phyloP scores from a whole-genome alignment of 2,888 invertebrate genomes.

The Cataglyphis albicans region DNA sequence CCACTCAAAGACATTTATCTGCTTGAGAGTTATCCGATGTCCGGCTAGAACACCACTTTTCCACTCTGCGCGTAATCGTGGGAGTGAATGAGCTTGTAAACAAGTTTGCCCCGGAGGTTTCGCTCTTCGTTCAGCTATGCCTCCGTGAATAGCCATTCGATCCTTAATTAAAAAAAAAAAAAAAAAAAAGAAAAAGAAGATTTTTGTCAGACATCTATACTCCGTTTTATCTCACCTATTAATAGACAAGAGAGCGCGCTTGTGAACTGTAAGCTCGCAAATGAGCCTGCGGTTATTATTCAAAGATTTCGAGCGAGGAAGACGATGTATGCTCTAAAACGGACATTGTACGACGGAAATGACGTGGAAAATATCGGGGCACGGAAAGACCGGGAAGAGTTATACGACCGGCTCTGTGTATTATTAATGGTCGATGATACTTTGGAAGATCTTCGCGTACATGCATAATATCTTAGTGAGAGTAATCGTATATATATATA shows the following conservation, averaged over 20 bases:
- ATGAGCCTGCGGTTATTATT: slow-evolving; percentile 4
- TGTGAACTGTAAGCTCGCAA: background rate
- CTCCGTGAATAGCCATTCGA: slow-evolving; percentile 1
- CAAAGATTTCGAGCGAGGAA: slow-evolving; percentile 13
- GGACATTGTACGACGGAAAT: slow-evolving; percentile 34
- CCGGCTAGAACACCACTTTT: slow-evolving; percentile 40
- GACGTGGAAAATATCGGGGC: slow-evolving; percentile 37
- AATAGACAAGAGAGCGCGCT: slow-evolving; percentile 8
- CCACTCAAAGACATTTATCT: slow-evolving; percentile 50
- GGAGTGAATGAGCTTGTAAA: slow-evolving; percentile 50
- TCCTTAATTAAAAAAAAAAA: background rate
- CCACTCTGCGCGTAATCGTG: slow-evolving; percentile 44
- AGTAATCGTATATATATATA: background rate
- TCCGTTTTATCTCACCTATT: background rate
- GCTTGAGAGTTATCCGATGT: slow-evolving; percentile 33
- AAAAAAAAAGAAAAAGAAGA: background rate
- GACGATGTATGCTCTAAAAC: slow-evolving; percentile 29
- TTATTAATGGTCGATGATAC: slow-evolving; percentile 45
- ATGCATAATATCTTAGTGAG: background rate
- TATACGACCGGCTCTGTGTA: slow-evolving; percentile 18
- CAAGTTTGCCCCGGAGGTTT: slow-evolving; percentile 46
- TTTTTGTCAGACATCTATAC: slow-evolving; percentile 4
- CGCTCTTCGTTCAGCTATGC: background rate
- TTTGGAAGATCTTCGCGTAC: background rate
- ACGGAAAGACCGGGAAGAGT: slow-evolving; percentile 20